These are phyloP conservation scores for Sminthurides bifidus DNA, from an alignment of 1,140 invertebrate species.

Conservation along the genomic window DNA sequence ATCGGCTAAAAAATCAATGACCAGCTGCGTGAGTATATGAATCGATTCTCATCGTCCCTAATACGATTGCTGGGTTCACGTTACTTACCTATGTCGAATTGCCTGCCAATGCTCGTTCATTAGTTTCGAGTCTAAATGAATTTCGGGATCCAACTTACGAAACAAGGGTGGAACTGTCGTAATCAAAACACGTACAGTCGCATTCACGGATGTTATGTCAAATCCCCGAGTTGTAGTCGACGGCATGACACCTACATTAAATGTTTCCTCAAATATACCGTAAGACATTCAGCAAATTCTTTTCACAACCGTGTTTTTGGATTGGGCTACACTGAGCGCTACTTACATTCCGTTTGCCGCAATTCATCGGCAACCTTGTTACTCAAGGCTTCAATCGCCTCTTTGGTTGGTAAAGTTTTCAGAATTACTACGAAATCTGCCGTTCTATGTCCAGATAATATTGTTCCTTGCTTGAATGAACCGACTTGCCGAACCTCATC, in stretches of 20 bases:
- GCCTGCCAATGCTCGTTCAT: conserved; percentile 81
- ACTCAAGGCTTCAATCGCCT: conserved; percentile 80
- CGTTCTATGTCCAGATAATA: conserved; percentile 86
- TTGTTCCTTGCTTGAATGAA: conserved; percentile 96
- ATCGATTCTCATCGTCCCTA: neutral
- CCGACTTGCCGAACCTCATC: conserved; percentile 93
- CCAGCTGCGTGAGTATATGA: neutral
- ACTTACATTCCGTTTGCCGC: conserved; percentile 29
- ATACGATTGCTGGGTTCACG: neutral
- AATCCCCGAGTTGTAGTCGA: conserved; percentile 27
- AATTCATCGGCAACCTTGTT: conserved; percentile 78
- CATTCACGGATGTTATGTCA: conserved; percentile 42
- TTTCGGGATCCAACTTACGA: conserved; percentile 80
- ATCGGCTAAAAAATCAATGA: conserved; percentile 48
- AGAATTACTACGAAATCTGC: conserved; percentile 95
- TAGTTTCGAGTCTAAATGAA: conserved; percentile 74
- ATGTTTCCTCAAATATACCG: neutral
- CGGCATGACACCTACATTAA: conserved; percentile 22
- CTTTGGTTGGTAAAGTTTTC: conserved; percentile 93
- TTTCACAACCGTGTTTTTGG: neutral
- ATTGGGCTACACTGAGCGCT: neutral
- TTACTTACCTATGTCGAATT: conserved; percentile 63
- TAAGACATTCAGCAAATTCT: neutral
- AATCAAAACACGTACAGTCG: conserved; percentile 76
- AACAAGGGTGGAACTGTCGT: conserved; percentile 88